Evolutionary conservation across 2,888 invertebrate species (phyloP), one percentile per base, ranked within the genome.

Genomic region (Glyphotaelius pellucidus): DNA sequence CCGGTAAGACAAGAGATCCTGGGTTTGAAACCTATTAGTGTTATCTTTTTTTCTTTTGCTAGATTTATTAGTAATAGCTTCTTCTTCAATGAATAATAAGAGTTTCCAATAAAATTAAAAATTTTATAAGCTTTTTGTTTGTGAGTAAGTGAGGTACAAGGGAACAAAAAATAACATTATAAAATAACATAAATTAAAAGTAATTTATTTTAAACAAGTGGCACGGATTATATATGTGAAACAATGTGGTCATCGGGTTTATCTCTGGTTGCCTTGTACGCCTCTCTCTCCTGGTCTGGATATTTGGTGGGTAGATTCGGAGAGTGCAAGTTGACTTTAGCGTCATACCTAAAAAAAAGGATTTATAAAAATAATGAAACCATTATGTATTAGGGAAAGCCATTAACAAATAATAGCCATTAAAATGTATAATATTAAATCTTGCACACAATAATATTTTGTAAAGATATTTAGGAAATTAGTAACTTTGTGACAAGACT

Each of bases 221-320:
- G 52, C 52, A 67, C 52, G 52, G 19, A 67, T 67, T 67, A 67
- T 67, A 67, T 67, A 35, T 42, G 38, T 38, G 25, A 35, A 25
- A 38, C 85, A 85, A 42, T 42, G 14, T 79, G 25, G 31, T 92
- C 96, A 92, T 95, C 96, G 91, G 95, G 95, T 94, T 97, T 97
- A 95, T 97, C 98, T 95, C 98, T 97, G 0, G 98, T 98, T 0
- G 98, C 98, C 94, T 98, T 97, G 95, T 98, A 98, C 9, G 98
- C 97, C 94, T 98, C 98, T 90, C 98, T 96, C 95, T 98, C 98
- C 94, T 97, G 97, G 95, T 98, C 98, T 0, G 98, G 98, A 95
- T 98, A 98, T 94, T 98, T 98, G 0, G 98, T 98, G 15, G 98
- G 98, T 93, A 98, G 95, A 95, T 98, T 98, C 32, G 98, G 98